These are phyloP conservation scores for Entomobrya multifasciata DNA, from an alignment of 2,888 invertebrate species.

Conservation along the genomic window DNA sequence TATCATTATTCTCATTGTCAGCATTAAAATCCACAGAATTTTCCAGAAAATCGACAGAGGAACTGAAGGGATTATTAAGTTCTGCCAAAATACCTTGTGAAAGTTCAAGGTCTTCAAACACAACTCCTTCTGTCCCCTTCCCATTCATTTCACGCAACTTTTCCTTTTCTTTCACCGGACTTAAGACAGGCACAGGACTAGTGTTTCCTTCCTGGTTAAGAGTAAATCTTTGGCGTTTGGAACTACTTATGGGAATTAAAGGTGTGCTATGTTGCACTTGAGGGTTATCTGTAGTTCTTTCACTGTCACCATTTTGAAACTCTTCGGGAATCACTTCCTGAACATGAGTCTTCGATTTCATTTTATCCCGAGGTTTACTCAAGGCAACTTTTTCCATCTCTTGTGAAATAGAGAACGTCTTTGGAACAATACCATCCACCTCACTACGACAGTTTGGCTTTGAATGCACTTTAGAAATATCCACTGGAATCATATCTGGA, in stretches of 20 bases:
- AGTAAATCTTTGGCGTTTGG: slow-evolving; percentile 11
- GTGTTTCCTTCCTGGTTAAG: neutral
- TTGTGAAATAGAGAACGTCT: slow-evolving; percentile 41
- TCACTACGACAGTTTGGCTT: neutral
- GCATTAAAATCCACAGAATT: neutral
- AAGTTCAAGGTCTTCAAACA: slow-evolving; percentile 6
- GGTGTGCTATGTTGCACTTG: slow-evolving; percentile 45
- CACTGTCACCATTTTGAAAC: neutral
- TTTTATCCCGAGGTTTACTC: neutral
- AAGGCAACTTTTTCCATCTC: slow-evolving; percentile 19
- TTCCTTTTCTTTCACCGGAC: neutral
- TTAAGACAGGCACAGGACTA: slow-evolving; percentile 9
- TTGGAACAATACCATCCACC: neutral
- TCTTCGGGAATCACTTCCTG: too few species aligned
- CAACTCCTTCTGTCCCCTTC: neutral
- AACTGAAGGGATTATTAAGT: slow-evolving; percentile 65
- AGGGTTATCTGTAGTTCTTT: neutral
- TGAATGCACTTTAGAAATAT: slow-evolving; percentile 35
- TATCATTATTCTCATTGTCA: neutral
- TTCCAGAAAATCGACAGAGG: slow-evolving; percentile 18
- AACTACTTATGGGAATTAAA: neutral
- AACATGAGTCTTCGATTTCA: neutral
- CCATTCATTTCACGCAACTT: neutral
- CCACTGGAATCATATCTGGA: slow-evolving; percentile 39
- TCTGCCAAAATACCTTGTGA: slow-evolving; percentile 49